phyloP scores from a whole-genome alignment of 2,888 invertebrate genomes.

The Eledone cirrhosa region DNA sequence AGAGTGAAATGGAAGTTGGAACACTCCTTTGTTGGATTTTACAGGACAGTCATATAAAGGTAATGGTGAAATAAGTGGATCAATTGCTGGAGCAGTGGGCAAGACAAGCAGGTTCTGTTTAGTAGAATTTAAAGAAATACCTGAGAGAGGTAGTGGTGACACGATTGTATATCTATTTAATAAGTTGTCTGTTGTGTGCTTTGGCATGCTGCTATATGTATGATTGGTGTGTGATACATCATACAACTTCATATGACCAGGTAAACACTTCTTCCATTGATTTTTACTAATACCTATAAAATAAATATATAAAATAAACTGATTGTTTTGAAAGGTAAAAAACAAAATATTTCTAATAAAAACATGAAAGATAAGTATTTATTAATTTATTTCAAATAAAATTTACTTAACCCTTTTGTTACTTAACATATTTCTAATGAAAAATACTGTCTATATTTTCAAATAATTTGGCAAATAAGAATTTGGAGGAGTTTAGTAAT shows the following conservation, averaged over 20 bases:
- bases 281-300: constrained; percentile 16
- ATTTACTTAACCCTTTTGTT: too few species aligned
- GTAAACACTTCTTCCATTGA: neutral
- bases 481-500: too few species aligned
- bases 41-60: constrained; percentile 15
- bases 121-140: neutral
- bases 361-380: too few species aligned
- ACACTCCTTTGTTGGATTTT: neutral
- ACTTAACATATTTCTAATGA: too few species aligned
- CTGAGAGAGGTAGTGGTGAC: neutral
- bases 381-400: too few species aligned
- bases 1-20: neutral
- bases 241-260: constrained; percentile 26
- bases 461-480: too few species aligned
- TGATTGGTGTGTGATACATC: constrained; percentile 10
- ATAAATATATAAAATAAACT: neutral
- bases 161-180: too few species aligned
- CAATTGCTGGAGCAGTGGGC: neutral
- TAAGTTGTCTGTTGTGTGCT: neutral
- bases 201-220: constrained; percentile 7
- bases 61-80: neutral
- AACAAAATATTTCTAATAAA: too few species aligned
- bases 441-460: too few species aligned
- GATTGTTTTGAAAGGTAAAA: neutral
- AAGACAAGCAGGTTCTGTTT: neutral